These are phyloP conservation scores for Phataginus tricuspis DNA, from an alignment of 2,797 vertebrate genomes.

Conservation along the genomic window DNA sequence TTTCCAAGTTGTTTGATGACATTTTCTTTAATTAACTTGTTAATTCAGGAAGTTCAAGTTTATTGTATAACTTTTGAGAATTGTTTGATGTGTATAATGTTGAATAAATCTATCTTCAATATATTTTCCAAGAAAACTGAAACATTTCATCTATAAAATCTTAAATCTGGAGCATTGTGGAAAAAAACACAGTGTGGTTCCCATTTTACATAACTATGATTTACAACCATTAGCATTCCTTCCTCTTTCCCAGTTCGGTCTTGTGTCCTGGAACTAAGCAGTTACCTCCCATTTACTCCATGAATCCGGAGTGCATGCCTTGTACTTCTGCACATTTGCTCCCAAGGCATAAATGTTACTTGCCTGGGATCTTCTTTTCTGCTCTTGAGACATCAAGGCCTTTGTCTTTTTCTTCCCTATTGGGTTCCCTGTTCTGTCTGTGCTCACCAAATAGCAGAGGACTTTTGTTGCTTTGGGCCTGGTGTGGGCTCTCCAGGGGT, in stretches of 20 bases:
- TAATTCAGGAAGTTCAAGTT: neutral
- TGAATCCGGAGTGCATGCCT: fast-evolving
- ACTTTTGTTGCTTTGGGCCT: neutral
- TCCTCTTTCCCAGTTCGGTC: neutral
- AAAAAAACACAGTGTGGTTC: neutral
- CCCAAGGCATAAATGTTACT: fast-evolving
- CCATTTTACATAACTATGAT: neutral
- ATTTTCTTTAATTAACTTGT: neutral
- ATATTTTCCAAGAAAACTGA: neutral
- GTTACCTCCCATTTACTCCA: constrained; percentile 81
- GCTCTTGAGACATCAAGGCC: fast-evolving
- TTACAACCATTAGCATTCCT: neutral
- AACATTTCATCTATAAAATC: neutral
- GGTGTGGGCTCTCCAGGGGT: neutral
- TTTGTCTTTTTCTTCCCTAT: neutral
- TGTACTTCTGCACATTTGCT: neutral
- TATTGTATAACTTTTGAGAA: neutral
- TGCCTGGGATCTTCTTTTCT: neutral
- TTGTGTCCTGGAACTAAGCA: neutral
- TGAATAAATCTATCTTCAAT: constrained; percentile 16
- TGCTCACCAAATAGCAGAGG: neutral
- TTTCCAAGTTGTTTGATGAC: neutral
- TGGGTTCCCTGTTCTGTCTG: neutral
- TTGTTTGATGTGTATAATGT: neutral
- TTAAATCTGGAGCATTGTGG: neutral